These are phyloP conservation scores for Ommatoiulus sabulosus DNA, from an alignment of 2,888 invertebrate genomes.

Conservation along the genomic window DNA sequence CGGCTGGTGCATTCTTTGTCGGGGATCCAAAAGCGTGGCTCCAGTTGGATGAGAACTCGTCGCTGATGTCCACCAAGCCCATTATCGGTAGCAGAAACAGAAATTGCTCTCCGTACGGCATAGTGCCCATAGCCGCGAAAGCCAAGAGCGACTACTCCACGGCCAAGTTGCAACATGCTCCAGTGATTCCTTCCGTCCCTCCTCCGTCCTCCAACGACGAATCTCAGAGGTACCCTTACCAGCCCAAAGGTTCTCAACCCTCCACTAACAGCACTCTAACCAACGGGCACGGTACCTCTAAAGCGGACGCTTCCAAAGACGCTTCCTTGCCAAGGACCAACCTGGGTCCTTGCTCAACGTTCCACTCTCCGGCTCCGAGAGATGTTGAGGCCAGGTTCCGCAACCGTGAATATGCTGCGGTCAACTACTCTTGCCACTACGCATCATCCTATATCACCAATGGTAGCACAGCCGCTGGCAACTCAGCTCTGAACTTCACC, in stretches of 20 bases:
- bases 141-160: slow-evolving; percentile 63
- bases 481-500: background rate
- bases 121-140: slow-evolving; percentile 17
- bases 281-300: background rate
- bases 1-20: background rate
- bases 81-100: background rate
- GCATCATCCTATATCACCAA: slow-evolving; percentile 53
- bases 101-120: slow-evolving; percentile 53
- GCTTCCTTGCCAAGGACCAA: background rate
- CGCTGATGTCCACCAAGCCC: background rate
- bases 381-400: background rate
- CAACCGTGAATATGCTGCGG: slow-evolving; percentile 53
- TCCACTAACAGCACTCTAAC: background rate
- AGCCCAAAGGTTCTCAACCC: background rate
- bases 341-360: background rate
- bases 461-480: background rate
- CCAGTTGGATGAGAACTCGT: background rate
- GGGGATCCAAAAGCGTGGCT: background rate
- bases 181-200: slow-evolving; percentile 55
- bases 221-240: slow-evolving; percentile 40
- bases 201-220: slow-evolving; percentile 61
- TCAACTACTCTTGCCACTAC: slow-evolving; percentile 57
- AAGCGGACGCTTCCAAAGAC: background rate
- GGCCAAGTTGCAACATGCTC: background rate
- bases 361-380: background rate